phyloP scores from a whole-genome alignment of 2,113 vertebrate species.

The Poeciliopsis prolifica region DNA sequence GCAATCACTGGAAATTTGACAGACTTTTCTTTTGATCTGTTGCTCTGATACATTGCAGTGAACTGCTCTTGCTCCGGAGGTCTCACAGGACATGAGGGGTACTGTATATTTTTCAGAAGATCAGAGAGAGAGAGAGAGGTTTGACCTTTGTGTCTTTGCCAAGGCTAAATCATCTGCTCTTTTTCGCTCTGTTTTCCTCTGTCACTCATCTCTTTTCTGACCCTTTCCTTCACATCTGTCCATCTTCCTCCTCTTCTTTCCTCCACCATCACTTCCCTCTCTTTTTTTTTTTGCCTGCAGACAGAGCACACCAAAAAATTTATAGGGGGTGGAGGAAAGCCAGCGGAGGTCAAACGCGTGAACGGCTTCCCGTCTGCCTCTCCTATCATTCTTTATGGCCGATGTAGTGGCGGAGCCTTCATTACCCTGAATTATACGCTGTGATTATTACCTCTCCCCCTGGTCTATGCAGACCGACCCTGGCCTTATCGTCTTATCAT shows the following conservation, averaged over 20 bases:
- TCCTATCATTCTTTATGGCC: conserved; percentile 76
- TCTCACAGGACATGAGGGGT: conserved; percentile 24
- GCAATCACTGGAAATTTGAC: conserved; percentile 37
- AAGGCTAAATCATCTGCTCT: conserved; percentile 36
- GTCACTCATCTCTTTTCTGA: conserved; percentile 35
- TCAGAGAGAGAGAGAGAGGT: conserved; percentile 34
- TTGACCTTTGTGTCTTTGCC: conserved; percentile 48
- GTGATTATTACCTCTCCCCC: conserved; percentile 73
- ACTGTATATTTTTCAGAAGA: conserved; percentile 46
- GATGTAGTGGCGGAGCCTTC: conserved; percentile 74
- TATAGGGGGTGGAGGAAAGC: conserved; percentile 72
- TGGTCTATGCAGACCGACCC: conserved; percentile 52
- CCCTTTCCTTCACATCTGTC: conserved; percentile 41
- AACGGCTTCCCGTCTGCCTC: conserved; percentile 65
- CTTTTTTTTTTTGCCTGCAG: conserved; percentile 33
- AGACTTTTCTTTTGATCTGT: conserved; percentile 27
- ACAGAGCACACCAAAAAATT: conserved; percentile 63
- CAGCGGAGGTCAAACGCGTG: conserved; percentile 72
- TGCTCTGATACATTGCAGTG: background rate
- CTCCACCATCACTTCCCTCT: background rate
- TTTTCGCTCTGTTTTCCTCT: conserved; percentile 30
- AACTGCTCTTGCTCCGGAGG: conserved; percentile 2
- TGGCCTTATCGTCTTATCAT: conserved; percentile 74
- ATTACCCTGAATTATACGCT: conserved; percentile 77
- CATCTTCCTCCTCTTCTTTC: conserved; percentile 33